A percentile compares a stretch with the other conserved stretches of the same genome.
Conservation (phyloP, 2,113 vertebrate genomes). For the Morphnarchus princeps region DNA sequence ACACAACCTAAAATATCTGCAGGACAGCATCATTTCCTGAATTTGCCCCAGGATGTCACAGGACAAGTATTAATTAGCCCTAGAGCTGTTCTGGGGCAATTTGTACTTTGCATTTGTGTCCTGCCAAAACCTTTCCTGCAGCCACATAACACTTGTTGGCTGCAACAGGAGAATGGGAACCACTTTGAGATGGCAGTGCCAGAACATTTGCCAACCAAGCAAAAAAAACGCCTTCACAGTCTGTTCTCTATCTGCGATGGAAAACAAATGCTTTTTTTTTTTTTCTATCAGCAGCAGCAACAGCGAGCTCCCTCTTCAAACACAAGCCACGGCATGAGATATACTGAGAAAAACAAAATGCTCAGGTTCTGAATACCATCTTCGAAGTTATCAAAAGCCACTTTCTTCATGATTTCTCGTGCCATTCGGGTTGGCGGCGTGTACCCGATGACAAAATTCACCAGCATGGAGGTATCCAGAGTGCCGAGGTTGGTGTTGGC, state of each 20-base stretch:
- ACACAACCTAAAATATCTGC: neutral
- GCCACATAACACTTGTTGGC: neutral
- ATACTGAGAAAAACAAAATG: fast-evolving
- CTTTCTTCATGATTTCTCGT: slow-evolving; percentile 69
- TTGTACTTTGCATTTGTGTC: neutral
- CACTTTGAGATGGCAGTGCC: neutral
- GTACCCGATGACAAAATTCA: slow-evolving; percentile 67
- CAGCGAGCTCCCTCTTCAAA: neutral
- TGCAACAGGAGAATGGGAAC: neutral
- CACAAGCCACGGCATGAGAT: fast-evolving
- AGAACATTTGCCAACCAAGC: neutral
- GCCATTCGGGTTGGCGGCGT: slow-evolving; percentile 53
- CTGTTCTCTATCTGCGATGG: neutral
- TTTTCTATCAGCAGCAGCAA: fast-evolving
- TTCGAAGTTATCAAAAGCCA: slow-evolving; percentile 67
- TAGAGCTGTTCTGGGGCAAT: neutral
- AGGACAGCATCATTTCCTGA: neutral
- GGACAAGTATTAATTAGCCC: neutral
- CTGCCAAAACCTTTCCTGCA: neutral
- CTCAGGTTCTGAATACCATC: slow-evolving; percentile 58
- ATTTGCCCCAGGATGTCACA: neutral
- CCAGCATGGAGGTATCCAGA: slow-evolving; percentile 59
- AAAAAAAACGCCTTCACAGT: neutral
- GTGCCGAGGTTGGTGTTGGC: slow-evolving; percentile 58
- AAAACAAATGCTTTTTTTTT: neutral